Percentiles rank a stretch among this genome's conserved stretches.
These are phyloP conservation scores for Drosophila tanythrix DNA, from an alignment of 2,888 invertebrate species.

Conservation along the genomic window DNA sequence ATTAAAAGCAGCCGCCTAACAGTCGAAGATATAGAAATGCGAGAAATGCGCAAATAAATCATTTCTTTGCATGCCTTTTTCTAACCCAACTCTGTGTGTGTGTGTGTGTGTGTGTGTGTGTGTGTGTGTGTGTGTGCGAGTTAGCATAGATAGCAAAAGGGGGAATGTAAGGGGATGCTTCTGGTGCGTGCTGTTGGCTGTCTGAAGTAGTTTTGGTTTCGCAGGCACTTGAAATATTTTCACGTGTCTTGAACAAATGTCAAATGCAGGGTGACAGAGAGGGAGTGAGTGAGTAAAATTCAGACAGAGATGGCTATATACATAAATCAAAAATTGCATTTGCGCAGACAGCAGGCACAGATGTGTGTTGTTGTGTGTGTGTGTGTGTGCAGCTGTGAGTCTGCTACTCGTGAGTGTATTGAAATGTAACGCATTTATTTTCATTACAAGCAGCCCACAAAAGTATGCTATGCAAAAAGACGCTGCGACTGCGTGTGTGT, in stretches of 20 bases:
- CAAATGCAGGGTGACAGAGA: constrained; percentile 60
- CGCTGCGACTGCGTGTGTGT: neutral
- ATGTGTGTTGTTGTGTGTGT: constrained; percentile 14
- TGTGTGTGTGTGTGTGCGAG: constrained; percentile 12
- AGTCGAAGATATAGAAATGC: constrained; percentile 67
- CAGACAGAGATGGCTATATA: constrained; percentile 27
- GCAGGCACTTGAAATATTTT: constrained; percentile 80
- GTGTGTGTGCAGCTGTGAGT: neutral
- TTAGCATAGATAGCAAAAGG: constrained; percentile 47
- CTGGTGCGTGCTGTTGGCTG: constrained; percentile 32
- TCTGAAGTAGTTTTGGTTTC: constrained; percentile 69
- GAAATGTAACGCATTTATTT: constrained; percentile 82
- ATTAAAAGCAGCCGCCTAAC: constrained; percentile 73
- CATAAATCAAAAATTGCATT: constrained; percentile 78
- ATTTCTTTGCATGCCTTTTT: constrained; percentile 78
- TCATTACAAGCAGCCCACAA: constrained; percentile 71
- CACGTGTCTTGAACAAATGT: constrained; percentile 83
- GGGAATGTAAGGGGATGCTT: constrained; percentile 5
- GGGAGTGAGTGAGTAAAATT: neutral
- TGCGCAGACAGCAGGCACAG: constrained; percentile 27
- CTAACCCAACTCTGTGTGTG: constrained; percentile 19
- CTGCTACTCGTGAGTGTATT: constrained; percentile 65
- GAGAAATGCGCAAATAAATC: constrained; percentile 83
- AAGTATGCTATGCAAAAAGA: constrained; percentile 73
- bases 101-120: constrained; percentile 11